Evolutionary conservation across 1,140 invertebrate species (phyloP), one percentile per base, ranked within the genome.

Genomic region (Pachypsylla venusta): DNA sequence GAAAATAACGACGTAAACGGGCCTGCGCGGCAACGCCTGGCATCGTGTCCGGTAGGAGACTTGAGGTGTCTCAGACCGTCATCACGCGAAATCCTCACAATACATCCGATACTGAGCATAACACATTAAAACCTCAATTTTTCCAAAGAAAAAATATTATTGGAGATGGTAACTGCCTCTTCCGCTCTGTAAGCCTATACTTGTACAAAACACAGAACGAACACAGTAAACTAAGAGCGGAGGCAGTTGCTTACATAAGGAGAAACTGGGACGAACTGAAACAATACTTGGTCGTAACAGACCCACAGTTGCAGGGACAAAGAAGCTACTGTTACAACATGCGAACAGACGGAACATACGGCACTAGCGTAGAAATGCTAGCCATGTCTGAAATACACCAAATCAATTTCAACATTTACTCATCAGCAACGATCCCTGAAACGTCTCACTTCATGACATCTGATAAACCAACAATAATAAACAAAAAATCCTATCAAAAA

Each of bases 331-430:
- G 54, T 55, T 28, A 54, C 39, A 30, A 54, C 5, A 28, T 22
- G 16, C 25, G 53, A 57, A 40, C 28, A 61, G 25, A 39, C 25
- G 53, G 57, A 58, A 57, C 58, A 56, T 60, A 64, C 61, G 28
- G 16, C 42, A 57, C 53, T 16, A 35, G 30, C 16, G 30, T 35
- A 10, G 30, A 35, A 35, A 35, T 35, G 16, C 16, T 35, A 35
- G 30, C 30, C 30, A 35, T 35, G 30, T 35, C 30, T 35, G 30
- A 35, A 35, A 35, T 35, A 35, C 30, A 35, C 30, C 10, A 16
- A 35, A 35, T 56, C 19, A 25, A 56, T 20, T 3, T 13, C 55
- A 56, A 25, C 22, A 22, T 56, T 25, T n/a, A 25, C 20, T 14
- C 20, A 13, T 16, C 22, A 25, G 30, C 13, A 56, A 56, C 13